phyloP scores from a whole-genome alignment of 30 jellyfish, hydroid and myxozoan genomes.

The Aurelia aurita complex sp. Pacific region DNA sequence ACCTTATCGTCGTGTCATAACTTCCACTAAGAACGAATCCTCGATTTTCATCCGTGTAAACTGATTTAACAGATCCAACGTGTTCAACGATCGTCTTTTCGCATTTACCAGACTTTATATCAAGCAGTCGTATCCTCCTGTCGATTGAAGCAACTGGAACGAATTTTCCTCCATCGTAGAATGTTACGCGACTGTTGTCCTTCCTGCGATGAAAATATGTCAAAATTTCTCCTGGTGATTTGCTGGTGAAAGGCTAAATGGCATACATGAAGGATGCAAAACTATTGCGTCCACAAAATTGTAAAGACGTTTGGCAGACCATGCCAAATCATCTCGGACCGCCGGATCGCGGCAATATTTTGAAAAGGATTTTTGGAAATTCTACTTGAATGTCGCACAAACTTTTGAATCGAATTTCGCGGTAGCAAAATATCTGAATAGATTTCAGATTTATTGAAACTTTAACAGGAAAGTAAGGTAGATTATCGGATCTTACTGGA shows the following conservation, averaged over 20 bases:
- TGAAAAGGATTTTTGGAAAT: too few relatives aligned
- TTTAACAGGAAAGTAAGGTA: too few relatives aligned
- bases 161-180: conserved; percentile 64
- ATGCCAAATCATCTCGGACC: too few relatives aligned
- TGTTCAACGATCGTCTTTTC: conserved; percentile 78
- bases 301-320: too few relatives aligned
- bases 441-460: too few relatives aligned
- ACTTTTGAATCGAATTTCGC: too few relatives aligned
- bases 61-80: conserved; percentile 86
- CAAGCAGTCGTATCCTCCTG: conserved; percentile 68
- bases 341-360: too few relatives aligned
- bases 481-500: too few relatives aligned
- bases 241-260: neutral
- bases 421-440: too few relatives aligned
- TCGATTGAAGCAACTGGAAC: conserved; percentile 89
- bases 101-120: conserved; percentile 66
- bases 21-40: conserved; percentile 88
- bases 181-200: conserved; percentile 73
- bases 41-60: conserved; percentile 51
- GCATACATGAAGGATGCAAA: neutral
- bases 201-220: conserved; percentile 26
- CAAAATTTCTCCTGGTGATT: neutral
- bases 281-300: too few relatives aligned
- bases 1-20: conserved; percentile 95
- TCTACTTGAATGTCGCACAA: too few relatives aligned